Evolutionary conservation across 2,113 vertebrate species (phyloP), one percentile per base, ranked within the genome.

Genomic region (Nothoprocta pentlandii): DNA sequence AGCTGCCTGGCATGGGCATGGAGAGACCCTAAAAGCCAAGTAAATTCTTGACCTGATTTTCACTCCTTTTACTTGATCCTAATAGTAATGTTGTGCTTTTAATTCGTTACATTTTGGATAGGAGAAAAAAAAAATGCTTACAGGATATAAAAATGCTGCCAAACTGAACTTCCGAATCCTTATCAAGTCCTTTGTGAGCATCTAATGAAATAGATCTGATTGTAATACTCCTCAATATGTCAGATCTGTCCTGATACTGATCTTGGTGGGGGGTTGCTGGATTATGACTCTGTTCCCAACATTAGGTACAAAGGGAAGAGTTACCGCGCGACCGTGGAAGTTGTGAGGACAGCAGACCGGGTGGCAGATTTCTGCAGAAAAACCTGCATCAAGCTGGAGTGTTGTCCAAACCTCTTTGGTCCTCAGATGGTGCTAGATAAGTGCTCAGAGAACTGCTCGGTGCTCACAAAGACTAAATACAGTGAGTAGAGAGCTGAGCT

Each of bases 401-500:
- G 99, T 91, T 99, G 99, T 96, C 99, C 99, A 15, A 99, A 99
- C 96, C 98, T 99, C 85, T 99, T 99, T 7, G 99, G 99, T 64
- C 99, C 99, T 56, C 97, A 98, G 76, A 99, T 99, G 99, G 99
- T 99, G 96, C 97, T 99, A 96, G 99, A 99, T 68, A 98, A 97
- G 82, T 99, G 99, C 96, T 99, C 99, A 11, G 99, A 99, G 96
- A 99, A 99, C 97, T 99, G 99, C 96, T 99, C 99, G 41, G 98
- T 99, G 87, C 98, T 99, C 94, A 99, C 99, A 94, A 99, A 99
- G 98, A 99, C 99, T 83, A 99, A 99, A 98, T 99, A 99, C 98
- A 99, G 99, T 99, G 97, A 97, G 99, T 98, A 85, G 49, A 73
- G 56, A 3, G 5, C 66, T 23, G 20, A 39, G 59, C 49, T 41